phyloP scores from a whole-genome alignment of 1,140 invertebrate species.

The Macrobrachium rosenbergii region DNA sequence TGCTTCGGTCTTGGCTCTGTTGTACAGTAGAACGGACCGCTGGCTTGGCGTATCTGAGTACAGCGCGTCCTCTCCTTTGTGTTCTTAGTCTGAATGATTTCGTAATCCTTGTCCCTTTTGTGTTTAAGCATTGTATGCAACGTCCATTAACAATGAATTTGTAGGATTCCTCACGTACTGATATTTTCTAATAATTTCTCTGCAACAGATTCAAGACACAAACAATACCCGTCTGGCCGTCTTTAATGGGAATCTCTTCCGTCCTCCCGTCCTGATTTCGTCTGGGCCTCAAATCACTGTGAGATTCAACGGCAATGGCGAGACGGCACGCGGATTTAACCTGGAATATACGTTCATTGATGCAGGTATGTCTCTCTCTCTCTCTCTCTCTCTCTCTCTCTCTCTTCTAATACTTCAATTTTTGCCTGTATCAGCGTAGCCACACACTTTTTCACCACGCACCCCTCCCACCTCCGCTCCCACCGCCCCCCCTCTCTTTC shows the following conservation, averaged over 20 bases:
- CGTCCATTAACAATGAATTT: too few species aligned
- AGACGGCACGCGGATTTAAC: constrained; percentile 79
- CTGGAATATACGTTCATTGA: constrained; percentile 77
- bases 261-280: constrained; percentile 79
- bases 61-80: too few species aligned
- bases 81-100: too few species aligned
- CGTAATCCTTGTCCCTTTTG: too few species aligned
- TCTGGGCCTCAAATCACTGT: constrained; percentile 77
- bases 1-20: too few species aligned
- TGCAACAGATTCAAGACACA: constrained; percentile 78
- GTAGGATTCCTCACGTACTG: neutral
- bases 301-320: constrained; percentile 81
- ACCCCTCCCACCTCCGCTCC: too few species aligned
- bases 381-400: constrained; percentile 21
- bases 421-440: neutral
- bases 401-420: neutral
- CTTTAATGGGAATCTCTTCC: constrained; percentile 78
- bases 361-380: constrained; percentile 52
- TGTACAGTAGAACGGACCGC: too few species aligned
- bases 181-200: constrained; percentile 14
- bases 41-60: too few species aligned
- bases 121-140: too few species aligned
- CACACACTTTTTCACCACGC: neutral
- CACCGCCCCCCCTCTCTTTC: neutral
- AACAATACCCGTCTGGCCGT: constrained; percentile 79